Percentiles rank a stretch among this genome's conserved stretches.
Evolutionary conservation across 2,888 invertebrate species (phyloP).

Genomic region (Phengaris alcon): DNA sequence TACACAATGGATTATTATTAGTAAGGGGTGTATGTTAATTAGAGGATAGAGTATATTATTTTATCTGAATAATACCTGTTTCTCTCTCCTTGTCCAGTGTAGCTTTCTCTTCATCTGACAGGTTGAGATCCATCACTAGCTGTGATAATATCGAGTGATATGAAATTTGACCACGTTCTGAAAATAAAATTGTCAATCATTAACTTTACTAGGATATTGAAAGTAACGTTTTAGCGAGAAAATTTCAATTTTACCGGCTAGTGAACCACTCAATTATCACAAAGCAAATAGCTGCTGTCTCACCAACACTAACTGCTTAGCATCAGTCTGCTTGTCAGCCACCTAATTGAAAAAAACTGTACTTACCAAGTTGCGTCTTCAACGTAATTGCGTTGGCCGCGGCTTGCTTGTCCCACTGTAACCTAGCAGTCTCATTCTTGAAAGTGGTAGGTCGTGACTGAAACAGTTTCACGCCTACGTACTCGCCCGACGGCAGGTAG

Average conservation of each 20-base stretch:
- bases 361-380: constrained; percentile 77
- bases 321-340: background rate
- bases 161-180: constrained; percentile 80
- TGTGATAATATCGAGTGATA: constrained; percentile 78
- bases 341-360: background rate
- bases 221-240: too few species aligned
- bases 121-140: constrained; percentile 80
- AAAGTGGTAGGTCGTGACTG: constrained; percentile 79
- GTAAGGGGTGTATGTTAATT: too few species aligned
- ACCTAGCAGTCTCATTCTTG: constrained; percentile 78
- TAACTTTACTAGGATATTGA: background rate
- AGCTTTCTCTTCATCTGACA: constrained; percentile 80
- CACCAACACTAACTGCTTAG: too few species aligned
- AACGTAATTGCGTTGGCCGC: constrained; percentile 81
- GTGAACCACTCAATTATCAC: too few species aligned
- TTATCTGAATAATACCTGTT: constrained; percentile 52
- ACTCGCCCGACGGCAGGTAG: constrained; percentile 80
- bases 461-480: constrained; percentile 84
- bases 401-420: constrained; percentile 83
- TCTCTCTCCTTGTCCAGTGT: constrained; percentile 71
- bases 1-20: too few species aligned
- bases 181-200: constrained; percentile 31
- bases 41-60: too few species aligned
- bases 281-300: too few species aligned
- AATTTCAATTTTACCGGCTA: too few species aligned